Base-by-base conservation (phyloP, 2,797 vertebrate species). In the Varecia variegata region DNA sequence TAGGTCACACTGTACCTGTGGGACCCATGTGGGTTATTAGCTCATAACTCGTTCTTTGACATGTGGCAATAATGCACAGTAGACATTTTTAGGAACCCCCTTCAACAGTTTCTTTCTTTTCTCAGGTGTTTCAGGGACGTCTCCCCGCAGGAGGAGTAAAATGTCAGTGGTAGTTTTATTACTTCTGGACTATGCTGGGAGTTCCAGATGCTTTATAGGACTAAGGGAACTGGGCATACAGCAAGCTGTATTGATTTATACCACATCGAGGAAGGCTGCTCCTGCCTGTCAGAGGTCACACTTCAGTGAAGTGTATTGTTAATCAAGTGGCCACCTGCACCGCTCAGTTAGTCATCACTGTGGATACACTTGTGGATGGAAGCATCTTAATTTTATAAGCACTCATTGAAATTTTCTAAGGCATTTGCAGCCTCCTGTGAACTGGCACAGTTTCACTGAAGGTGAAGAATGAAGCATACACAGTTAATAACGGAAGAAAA, bases 351-450 rank as follows among this genome's bases (percentile, higher is more conserved):
- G 30, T 81, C 80, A 91, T 84, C n/a, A 23, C 23, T 43, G 43
- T 77, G n/a, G 54, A 84, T 50, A 45, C 4, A 56, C 80, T 94
- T 88, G 54, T 70, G 7, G 13, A 65, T 56, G 67, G 65, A 88
- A 97, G 43, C 67, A 84, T 95, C 77, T 94, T 96, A 96, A 97
- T 93, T 93, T 90, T 96, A 38, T 92, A 96, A 94, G 96, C 35
- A 79, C 30, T 77, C 60, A 85, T 70, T 94, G 94, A 95, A 95
- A 90, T 92, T 80, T 96, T 77, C 95, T 88, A 73, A 89, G 88
- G 40, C 74, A 71, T 96, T 96, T 97, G 86, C 71, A 94, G 74
- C 80, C 50, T 84, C 88, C 70, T 89, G 74, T 94, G 97, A 97
- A 94, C 60, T 95, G 91, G 95, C 79, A 86, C 38, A 71, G 54